Evolutionary conservation across 2,113 vertebrate genomes (phyloP).

Genomic region (Urocynchramus pylzowi): DNA sequence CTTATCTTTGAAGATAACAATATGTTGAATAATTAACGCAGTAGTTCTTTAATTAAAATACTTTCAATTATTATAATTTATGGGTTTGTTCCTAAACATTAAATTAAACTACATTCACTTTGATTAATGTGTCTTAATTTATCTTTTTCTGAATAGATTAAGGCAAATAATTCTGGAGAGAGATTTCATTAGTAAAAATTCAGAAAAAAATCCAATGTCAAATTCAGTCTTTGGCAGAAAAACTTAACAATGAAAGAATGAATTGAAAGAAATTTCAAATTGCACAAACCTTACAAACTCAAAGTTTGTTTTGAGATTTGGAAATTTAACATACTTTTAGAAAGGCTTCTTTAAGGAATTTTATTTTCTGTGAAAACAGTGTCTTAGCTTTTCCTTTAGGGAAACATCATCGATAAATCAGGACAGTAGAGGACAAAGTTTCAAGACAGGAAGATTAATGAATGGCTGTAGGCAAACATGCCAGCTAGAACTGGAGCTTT

Average conservation of each 20-base stretch:
- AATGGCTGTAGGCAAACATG: neutral
- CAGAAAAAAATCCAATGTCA: neutral
- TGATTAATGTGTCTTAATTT: neutral
- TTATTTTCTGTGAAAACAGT: neutral
- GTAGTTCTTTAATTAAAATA: neutral
- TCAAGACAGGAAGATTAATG: neutral
- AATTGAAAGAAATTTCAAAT: neutral
- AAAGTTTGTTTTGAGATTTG: neutral
- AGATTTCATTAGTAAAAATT: neutral
- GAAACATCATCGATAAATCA: neutral
- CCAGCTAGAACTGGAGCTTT: neutral
- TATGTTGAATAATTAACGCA: neutral
- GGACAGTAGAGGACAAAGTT: neutral
- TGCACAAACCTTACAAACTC: neutral
- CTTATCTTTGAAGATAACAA: neutral
- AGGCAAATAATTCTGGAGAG: neutral
- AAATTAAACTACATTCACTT: neutral
- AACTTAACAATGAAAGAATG: neutral
- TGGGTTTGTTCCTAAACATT: neutral
- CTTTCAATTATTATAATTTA: slow-evolving; percentile 3
- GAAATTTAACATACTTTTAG: neutral
- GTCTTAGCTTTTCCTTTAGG: neutral
- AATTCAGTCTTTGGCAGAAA: neutral
- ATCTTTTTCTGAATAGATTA: neutral
- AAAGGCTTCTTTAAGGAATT: neutral